Base-by-base conservation (phyloP, 2,888 invertebrate genomes). In the Punctoribates punctum region DNA sequence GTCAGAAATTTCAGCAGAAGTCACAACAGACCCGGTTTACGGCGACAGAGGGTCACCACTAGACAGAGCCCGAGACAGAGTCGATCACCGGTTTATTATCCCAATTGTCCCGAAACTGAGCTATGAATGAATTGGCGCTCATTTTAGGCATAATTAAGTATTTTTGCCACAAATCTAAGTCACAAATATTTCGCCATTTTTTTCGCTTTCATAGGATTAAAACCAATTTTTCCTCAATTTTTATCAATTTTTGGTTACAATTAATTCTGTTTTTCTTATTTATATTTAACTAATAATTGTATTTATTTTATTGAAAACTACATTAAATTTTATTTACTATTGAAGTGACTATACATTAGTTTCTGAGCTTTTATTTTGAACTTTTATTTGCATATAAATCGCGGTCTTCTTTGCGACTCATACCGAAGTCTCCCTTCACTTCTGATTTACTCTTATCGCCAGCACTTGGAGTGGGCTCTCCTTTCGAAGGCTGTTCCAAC, bases 361-460 rank as follows among this genome's bases (percentile, higher is more conserved):
- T 17, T 57, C 54, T 6, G 20, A 54, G 8, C 38, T 20, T 0
- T 70, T 46, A 70, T 70, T 70, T 70, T 20, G 42, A n/a, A 11
- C 70, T 70, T 46, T 46, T 70, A 23, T 70, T 70, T 13, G 70
- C 70, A 46, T 70, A 70, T 23, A 70, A 70, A n/a, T 70, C 70
- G 11, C 4, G 1, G 46, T 70, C 70, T 11, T 70, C 70, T 46
- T 20, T 42, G 6, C 23, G 17, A 42, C 23, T 11, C 70, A 70
- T 70, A 5, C 70, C 70, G 25, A 13, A 46, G 23, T 70, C 70
- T 23, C 70, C 70, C 23, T 70, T 46, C 5, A 70, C 70, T 46
- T n/a, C 29, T 29, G 70, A 3, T 23, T 4, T n/a, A 11, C n/a
- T 13, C 25, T 60, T 60, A 5, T 60, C 27, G 15, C 2, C 60